phyloP scores from a whole-genome alignment of 2,113 vertebrate species.

The Mirounga angustirostris region DNA sequence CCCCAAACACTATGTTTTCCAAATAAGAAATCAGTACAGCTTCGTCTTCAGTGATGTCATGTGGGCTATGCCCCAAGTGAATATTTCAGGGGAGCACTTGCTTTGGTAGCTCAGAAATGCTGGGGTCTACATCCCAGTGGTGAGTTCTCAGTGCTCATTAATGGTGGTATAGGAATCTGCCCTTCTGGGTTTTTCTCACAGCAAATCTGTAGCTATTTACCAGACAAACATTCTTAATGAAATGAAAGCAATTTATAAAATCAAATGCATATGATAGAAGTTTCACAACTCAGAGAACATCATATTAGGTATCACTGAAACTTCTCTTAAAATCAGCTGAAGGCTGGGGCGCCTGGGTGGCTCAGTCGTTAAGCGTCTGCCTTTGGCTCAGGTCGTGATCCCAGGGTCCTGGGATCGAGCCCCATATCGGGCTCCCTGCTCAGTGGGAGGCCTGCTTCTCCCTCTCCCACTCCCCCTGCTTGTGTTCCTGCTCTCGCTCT shows the following conservation, averaged over 20 bases:
- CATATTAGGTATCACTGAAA: background rate
- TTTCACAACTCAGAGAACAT: background rate
- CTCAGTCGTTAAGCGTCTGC: no score
- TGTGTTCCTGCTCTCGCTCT: no score
- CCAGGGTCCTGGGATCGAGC: no score
- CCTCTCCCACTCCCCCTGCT: no score
- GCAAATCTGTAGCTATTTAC: background rate
- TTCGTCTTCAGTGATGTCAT: background rate
- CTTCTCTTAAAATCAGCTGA: background rate
- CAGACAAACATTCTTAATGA: background rate
- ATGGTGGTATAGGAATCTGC: rapidly evolving
- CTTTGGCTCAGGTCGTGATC: no score
- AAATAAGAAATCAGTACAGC: background rate
- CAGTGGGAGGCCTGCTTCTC: no score
- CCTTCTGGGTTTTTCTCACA: background rate
- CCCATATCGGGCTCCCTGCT: no score
- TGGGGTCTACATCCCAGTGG: no score
- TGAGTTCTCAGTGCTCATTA: background rate
- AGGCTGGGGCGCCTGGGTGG: no score
- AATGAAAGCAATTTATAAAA: background rate
- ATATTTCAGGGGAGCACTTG: rapidly evolving
- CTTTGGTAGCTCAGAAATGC: background rate
- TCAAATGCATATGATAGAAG: background rate
- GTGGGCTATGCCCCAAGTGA: background rate
- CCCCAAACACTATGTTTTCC: background rate